phyloP scores from a whole-genome alignment of 2,888 invertebrate genomes.

The Chymomyza caudatula region DNA sequence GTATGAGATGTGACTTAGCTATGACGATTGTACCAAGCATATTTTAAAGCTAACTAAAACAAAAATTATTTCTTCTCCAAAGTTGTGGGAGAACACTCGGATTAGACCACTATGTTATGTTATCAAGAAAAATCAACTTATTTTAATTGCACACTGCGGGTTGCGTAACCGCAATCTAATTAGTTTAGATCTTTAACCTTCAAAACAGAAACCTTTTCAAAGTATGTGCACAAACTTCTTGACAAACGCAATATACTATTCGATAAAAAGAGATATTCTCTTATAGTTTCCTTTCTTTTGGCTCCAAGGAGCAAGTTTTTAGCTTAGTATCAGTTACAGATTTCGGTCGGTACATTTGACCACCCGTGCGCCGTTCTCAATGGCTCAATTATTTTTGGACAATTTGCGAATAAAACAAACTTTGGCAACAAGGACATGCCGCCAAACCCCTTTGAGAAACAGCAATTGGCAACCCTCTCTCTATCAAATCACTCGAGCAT shows the following conservation, averaged over 20 bases:
- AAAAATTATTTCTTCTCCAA: too few relatives aligned
- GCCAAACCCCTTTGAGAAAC: conserved; percentile 1
- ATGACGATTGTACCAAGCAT: too few relatives aligned
- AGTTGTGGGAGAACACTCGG: too few relatives aligned
- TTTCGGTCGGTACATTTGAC: conserved; percentile 43
- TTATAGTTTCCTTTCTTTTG: conserved; percentile 24
- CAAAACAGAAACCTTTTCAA: too few relatives aligned
- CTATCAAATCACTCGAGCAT: neutral
- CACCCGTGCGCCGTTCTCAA: conserved; percentile 65
- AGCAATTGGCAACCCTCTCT: conserved; percentile 3
- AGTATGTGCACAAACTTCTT: neutral
- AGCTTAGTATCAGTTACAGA: conserved; percentile 51
- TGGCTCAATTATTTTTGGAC: conserved; percentile 75
- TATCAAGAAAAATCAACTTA: too few relatives aligned
- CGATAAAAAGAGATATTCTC: neutral
- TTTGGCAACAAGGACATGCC: conserved; percentile 33
- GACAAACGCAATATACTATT: neutral
- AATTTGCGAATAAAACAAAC: conserved; percentile 73
- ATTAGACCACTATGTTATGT: too few relatives aligned
- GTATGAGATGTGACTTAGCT: too few relatives aligned
- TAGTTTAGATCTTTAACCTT: too few relatives aligned
- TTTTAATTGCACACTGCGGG: too few relatives aligned
- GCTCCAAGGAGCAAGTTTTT: conserved; percentile 59
- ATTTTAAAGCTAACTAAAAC: too few relatives aligned
- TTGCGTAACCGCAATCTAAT: too few relatives aligned